Conservation (phyloP, 2,888 invertebrate genomes). For the Apoderus coryli region DNA sequence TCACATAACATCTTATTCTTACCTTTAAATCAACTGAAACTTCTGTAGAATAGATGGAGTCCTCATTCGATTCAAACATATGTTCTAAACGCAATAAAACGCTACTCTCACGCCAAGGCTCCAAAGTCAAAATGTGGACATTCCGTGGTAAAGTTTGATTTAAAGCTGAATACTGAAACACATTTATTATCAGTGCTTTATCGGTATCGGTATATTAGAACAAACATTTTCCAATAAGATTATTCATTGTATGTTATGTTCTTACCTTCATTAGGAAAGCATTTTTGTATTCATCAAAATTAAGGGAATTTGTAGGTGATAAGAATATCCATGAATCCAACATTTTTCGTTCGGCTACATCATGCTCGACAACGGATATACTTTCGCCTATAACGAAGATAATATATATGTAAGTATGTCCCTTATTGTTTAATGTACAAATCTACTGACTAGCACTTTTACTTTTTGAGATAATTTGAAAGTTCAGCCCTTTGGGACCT, state of each 20-base stretch:
- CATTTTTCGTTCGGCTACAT: constrained; percentile 38
- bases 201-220: no score
- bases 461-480: no score
- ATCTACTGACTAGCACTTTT: no score
- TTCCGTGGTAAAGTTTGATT: constrained; percentile 36
- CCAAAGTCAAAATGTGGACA: constrained; percentile 42
- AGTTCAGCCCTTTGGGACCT: no score
- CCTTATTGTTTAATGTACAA: no score
- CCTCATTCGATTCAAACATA: constrained; percentile 36
- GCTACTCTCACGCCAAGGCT: constrained; percentile 40
- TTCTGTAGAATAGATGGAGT: constrained; percentile 28
- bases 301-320: constrained; percentile 34
- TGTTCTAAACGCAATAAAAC: constrained; percentile 46
- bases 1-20: no score
- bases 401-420: no score
- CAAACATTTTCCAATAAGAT: no score
- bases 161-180: constrained; percentile 16
- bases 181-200: no score
- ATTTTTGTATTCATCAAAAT: constrained; percentile 37
- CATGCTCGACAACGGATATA: constrained; percentile 33
- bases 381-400: constrained; percentile 22
- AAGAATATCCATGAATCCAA: constrained; percentile 47
- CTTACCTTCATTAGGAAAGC: constrained; percentile 33
- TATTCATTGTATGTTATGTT: not conserved
- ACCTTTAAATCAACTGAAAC: constrained; percentile 37